Evolutionary conservation across 2,113 vertebrate species (phyloP).

Genomic region (Gymnorhina tibicen): DNA sequence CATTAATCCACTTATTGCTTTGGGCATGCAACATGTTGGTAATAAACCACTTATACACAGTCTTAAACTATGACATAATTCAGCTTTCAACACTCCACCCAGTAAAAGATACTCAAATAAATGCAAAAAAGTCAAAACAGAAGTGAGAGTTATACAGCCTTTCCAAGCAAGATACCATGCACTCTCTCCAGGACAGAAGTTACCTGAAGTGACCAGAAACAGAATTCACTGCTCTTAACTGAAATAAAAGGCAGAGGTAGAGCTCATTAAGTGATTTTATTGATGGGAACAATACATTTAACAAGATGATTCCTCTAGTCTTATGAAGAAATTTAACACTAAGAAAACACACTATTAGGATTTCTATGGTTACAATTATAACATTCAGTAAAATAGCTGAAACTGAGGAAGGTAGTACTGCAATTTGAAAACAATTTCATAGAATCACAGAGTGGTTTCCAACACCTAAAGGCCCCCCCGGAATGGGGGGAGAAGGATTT

Average conservation of each 20-base stretch:
- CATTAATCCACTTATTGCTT: accelerated
- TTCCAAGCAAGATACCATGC: not conserved
- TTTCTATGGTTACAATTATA: not conserved
- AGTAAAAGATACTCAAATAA: not conserved
- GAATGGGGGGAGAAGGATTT: not conserved
- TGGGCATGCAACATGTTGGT: not conserved
- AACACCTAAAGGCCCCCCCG: not conserved
- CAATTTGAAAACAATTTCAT: not conserved
- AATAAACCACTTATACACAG: not conserved
- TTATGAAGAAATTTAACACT: not conserved
- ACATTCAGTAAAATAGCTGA: not conserved
- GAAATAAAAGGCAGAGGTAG: not conserved
- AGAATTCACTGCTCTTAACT: not conserved
- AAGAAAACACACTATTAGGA: not conserved
- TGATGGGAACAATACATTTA: not conserved
- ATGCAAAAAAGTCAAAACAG: not conserved
- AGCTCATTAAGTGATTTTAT: not conserved
- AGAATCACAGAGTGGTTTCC: not conserved
- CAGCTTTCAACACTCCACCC: not conserved
- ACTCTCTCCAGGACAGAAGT: not conserved
- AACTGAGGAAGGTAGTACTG: not conserved
- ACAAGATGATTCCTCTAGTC: not conserved
- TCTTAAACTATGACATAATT: not conserved
- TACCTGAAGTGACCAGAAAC: not conserved
- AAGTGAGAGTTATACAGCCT: not conserved